Evolutionary conservation across 2,113 vertebrate genomes (phyloP).

Genomic region (Megaceryle torquata): DNA sequence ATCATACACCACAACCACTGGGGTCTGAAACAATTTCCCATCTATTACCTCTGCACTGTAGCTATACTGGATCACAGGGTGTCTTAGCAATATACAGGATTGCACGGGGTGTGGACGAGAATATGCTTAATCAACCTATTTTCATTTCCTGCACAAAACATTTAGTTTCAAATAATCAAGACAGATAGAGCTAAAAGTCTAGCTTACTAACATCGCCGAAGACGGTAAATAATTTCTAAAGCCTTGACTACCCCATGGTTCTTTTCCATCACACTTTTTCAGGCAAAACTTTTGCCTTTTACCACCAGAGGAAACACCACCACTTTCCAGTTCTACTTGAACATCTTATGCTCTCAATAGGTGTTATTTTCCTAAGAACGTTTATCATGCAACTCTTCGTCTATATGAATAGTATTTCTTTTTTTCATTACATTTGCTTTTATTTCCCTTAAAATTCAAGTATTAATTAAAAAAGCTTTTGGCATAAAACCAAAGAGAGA

Average conservation of each 20-base stretch:
- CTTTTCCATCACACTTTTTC: not conserved
- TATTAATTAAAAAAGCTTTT: not conserved
- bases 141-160: constrained; percentile 5
- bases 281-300: not conserved
- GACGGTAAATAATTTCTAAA: not conserved
- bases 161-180: not conserved
- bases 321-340: not conserved
- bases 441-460: not conserved
- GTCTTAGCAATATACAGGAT: not conserved
- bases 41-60: constrained; percentile 1
- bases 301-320: not conserved
- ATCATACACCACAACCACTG: not conserved
- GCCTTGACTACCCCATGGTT: not conserved
- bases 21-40: constrained; percentile 35
- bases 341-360: not conserved
- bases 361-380: not conserved
- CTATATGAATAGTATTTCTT: not conserved
- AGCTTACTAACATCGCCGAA: not conserved
- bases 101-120: not conserved
- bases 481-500: not conserved
- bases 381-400: not conserved
- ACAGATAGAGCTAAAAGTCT: not conserved
- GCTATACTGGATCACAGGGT: not conserved
- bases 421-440: not conserved
- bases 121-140: constrained; percentile 29